phyloP scores from a whole-genome alignment of 1,140 invertebrate species.

The Anagrus nilaparvatae region DNA sequence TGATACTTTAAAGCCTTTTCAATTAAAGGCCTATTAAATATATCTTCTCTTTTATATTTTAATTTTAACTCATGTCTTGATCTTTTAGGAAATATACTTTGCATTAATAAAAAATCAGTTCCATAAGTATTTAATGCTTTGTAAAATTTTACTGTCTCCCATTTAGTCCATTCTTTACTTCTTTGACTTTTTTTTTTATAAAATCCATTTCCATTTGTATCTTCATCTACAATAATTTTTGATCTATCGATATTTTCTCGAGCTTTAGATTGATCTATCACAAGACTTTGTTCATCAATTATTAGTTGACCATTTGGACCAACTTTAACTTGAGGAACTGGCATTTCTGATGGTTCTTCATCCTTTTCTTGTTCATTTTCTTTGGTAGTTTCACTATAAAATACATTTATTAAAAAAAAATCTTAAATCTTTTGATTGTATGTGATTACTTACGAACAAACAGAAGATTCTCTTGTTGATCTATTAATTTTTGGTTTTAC shows the following conservation, averaged over 20 bases:
- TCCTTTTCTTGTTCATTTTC: conserved; percentile 32
- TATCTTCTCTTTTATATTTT: conserved; percentile 62
- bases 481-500: conserved; percentile 18
- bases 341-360: conserved; percentile 44
- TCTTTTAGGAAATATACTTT: conserved; percentile 67
- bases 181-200: conserved; percentile 50
- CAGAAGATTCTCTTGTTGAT: conserved; percentile 17
- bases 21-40: conserved; percentile 42
- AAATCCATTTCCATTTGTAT: conserved; percentile 49
- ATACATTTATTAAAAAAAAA: not conserved
- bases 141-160: conserved; percentile 79
- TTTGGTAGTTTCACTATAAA: conserved; percentile 9
- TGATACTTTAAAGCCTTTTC: conserved; percentile 46
- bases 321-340: conserved; percentile 79
- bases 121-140: conserved; percentile 76
- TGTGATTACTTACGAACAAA: conserved; percentile 42
- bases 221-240: conserved; percentile 54
- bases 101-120: conserved; percentile 84
- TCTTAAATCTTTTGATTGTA: not conserved
- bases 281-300: conserved; percentile 75
- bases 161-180: conserved; percentile 54
- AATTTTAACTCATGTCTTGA: conserved; percentile 70
- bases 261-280: conserved; percentile 63
- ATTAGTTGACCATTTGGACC: conserved; percentile 79
- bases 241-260: conserved; percentile 52